These are phyloP conservation scores for Drosophila sproati DNA, from an alignment of 1,140 invertebrate genomes.

Conservation along the genomic window DNA sequence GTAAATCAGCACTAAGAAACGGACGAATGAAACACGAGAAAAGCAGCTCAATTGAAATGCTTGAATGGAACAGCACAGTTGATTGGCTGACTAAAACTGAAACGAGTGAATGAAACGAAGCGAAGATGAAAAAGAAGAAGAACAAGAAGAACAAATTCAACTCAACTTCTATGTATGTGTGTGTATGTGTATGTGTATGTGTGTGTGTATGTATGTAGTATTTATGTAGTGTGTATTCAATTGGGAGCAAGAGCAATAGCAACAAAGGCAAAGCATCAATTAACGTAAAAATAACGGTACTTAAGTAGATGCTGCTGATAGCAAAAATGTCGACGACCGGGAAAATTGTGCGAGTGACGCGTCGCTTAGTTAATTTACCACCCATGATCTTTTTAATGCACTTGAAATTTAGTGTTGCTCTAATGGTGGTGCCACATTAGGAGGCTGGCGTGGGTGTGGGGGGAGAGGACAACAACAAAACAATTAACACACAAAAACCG, in stretches of 20 bases:
- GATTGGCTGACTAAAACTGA: not conserved
- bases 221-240: slow-evolving; percentile 11
- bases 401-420: slow-evolving; percentile 67
- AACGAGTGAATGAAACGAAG: not conserved
- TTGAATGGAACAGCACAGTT: not conserved
- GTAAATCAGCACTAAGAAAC: slow-evolving; percentile 8
- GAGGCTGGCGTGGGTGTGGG: slow-evolving; percentile 1
- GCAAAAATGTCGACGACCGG: slow-evolving; percentile 28
- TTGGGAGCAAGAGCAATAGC: slow-evolving; percentile 52
- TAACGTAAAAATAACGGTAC: slow-evolving; percentile 67
- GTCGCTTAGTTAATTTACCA: slow-evolving; percentile 77
- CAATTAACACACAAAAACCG: slow-evolving; percentile 74
- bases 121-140: not conserved
- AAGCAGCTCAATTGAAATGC: not conserved
- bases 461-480: slow-evolving; percentile 30
- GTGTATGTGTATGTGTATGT: not conserved
- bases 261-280: slow-evolving; percentile 67
- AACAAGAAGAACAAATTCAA: not conserved
- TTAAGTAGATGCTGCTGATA: slow-evolving; percentile 28
- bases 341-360: slow-evolving; percentile 43
- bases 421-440: slow-evolving; percentile 22
- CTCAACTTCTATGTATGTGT: not conserved
- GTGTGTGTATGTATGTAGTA: slow-evolving; percentile 2
- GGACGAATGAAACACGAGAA: slow-evolving; percentile 50
- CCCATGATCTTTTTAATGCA: slow-evolving; percentile 82